These are phyloP conservation scores for Scaptomyza hsui DNA, from an alignment of 1,140 invertebrate species.

Conservation along the genomic window DNA sequence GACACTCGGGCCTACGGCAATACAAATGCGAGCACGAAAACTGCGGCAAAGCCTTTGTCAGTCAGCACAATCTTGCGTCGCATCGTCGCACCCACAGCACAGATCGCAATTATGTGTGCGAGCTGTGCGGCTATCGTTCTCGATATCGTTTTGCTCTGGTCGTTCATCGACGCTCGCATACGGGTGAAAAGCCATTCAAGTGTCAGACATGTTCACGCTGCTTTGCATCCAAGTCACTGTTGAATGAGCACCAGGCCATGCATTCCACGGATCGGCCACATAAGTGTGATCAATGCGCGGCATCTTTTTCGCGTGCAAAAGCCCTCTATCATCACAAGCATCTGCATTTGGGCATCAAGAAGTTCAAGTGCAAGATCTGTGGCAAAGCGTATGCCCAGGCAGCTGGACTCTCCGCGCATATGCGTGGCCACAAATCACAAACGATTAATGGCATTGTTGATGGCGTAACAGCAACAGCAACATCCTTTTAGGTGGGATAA, in stretches of 20 bases:
- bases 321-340: constrained; percentile 93
- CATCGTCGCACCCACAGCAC: constrained; percentile 66
- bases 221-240: constrained; percentile 70
- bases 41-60: constrained; percentile 72
- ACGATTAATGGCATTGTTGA: constrained; percentile 16
- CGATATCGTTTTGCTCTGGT: constrained; percentile 91
- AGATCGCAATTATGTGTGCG: constrained; percentile 72
- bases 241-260: constrained; percentile 87
- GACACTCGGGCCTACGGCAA: constrained; percentile 56
- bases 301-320: constrained; percentile 93
- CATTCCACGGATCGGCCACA: constrained; percentile 93
- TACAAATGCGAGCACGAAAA: constrained; percentile 68
- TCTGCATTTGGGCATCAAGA: constrained; percentile 93
- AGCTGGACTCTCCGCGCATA: constrained; percentile 75
- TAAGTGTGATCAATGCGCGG: constrained; percentile 89
- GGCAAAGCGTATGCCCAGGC: constrained; percentile 81
- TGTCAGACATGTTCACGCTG: constrained; percentile 60
- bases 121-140: constrained; percentile 72
- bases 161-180: constrained; percentile 97
- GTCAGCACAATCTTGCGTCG: constrained; percentile 60
- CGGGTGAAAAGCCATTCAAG: constrained; percentile 96
- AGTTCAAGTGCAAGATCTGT: constrained; percentile 89
- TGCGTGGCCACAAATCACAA: constrained; percentile 70
- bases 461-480: not conserved
- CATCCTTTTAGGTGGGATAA: not conserved